These are phyloP conservation scores for Antrozous pallidus DNA, from an alignment of 2,797 vertebrate genomes.

Conservation along the genomic window DNA sequence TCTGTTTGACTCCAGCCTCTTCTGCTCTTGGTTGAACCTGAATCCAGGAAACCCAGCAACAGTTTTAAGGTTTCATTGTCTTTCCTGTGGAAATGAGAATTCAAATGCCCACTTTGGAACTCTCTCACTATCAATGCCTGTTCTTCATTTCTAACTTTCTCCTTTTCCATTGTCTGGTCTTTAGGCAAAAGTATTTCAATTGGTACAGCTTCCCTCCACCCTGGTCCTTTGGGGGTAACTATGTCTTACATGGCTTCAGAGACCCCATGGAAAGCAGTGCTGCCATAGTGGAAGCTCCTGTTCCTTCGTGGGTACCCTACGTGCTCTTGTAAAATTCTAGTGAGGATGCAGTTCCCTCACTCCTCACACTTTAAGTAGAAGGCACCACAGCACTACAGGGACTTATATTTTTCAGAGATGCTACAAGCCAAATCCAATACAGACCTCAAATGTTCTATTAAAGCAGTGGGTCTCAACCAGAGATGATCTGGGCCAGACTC, in stretches of 20 bases:
- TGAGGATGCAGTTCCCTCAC: neutral
- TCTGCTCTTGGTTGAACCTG: neutral
- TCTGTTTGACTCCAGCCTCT: neutral
- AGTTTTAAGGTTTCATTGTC: neutral
- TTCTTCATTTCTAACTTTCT: neutral
- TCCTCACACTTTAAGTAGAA: neutral
- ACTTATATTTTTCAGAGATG: conserved; percentile 2
- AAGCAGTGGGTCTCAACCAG: neutral
- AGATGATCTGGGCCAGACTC: neutral
- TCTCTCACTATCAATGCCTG: neutral
- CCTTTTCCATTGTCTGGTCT: neutral
- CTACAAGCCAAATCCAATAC: neutral
- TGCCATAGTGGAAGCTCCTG: neutral
- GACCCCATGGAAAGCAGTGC: neutral
- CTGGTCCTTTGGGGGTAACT: neutral
- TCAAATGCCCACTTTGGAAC: neutral
- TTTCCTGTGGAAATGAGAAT: neutral
- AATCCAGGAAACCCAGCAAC: neutral
- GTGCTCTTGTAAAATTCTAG: neutral
- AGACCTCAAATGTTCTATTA: neutral
- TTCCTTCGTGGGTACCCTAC: neutral
- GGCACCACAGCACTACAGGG: neutral
- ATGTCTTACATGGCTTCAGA: neutral
- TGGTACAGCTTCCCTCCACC: neutral
- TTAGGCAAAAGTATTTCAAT: conserved; percentile 12